Evolutionary conservation across 2,797 vertebrate genomes (phyloP), one percentile per base, ranked within the genome.

Genomic region (Bufotes viridis): DNA sequence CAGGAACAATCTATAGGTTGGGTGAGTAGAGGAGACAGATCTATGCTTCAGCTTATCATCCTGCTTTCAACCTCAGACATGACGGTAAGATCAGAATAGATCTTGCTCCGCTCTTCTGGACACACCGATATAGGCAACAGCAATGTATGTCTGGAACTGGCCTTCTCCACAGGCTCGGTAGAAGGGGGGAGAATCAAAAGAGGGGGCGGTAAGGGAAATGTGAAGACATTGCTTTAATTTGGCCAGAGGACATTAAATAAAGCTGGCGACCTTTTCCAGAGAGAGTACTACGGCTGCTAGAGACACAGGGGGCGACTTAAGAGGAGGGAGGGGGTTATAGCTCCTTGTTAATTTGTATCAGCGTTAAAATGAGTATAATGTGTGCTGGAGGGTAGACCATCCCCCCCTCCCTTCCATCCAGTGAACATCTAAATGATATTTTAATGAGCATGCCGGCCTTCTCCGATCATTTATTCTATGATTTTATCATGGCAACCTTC

Each of bases 231-330:
- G 75, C 29, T 70, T 80, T 83, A 51, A 87, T 89, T 83, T 80
- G 69, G 74, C 88, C 74, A 87, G 63, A 63, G 85, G 85, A 83
- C 88, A 89, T 87, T 63, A 89, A 89, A 87, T 89, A 89, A 88
- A 53, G 82, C 79, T 55, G 74, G 61, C 12, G 63, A 89, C 88
- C 84, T 89, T 89, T 89, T 60, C 53, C 53, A 79, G 76, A 70
- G 70, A 55, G 80, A 83, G 74, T 55, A 49, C 61, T 72, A 87
- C 81, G 84, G 88, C 88, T 84, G 88, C 86, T 85, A 74, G 29
- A 70, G 81, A 83, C 60, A 58, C 61, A 51, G 80, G 70, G 42
- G 79, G 65, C 18, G 17, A 49, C 60, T 60, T 42, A 65, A 24
- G 12, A 8, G 22, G 67, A 61, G 61, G n/a, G 24, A 78, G 51